Conservation (phyloP, 2,888 invertebrate genomes). For the Tenthredo distinguenda region DNA sequence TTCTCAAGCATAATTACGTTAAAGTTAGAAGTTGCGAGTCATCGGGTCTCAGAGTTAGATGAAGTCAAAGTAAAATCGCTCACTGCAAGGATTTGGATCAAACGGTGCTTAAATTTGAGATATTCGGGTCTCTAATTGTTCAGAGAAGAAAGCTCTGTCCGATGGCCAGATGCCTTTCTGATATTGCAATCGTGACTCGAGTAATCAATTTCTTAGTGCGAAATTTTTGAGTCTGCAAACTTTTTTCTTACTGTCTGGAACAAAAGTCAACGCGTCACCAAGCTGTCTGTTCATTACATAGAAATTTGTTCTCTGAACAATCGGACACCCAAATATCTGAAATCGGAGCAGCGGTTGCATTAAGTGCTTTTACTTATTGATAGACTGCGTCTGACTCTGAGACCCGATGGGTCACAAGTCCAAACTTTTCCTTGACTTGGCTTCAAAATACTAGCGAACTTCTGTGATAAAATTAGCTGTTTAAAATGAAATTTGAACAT, state of each 20-base stretch:
- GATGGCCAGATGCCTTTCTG: background rate
- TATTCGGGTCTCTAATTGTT: background rate
- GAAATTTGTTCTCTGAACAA: background rate
- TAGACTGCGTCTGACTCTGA: background rate
- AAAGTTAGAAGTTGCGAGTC: too few species aligned
- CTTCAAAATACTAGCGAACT: background rate
- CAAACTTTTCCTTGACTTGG: background rate
- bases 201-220: background rate
- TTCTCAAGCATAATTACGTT: background rate
- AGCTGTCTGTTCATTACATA: background rate
- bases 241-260: background rate
- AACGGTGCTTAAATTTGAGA: background rate
- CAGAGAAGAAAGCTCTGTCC: background rate
- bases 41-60: background rate
- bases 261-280: background rate
- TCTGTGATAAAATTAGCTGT: background rate
- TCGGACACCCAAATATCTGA: too few species aligned
- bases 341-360: background rate
- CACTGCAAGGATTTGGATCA: background rate
- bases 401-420: background rate
- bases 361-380: background rate
- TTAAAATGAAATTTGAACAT: background rate
- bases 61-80: background rate
- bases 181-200: background rate
- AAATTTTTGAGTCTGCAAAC: background rate